phyloP scores from a whole-genome alignment of 2,113 vertebrate genomes.

The Donacobius atricapilla region DNA sequence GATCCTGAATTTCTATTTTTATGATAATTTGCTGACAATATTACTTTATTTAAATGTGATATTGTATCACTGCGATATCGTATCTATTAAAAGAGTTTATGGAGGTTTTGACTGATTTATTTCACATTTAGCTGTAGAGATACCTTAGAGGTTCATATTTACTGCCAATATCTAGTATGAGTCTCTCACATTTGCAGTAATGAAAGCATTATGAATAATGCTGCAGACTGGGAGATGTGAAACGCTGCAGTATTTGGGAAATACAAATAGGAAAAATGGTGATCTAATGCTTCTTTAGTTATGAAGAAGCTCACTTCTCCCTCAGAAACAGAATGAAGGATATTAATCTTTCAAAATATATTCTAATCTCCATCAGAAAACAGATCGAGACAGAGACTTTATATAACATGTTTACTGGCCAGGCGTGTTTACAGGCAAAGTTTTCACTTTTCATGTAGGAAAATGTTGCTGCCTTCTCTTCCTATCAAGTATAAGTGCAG shows the following conservation, averaged over 20 bases:
- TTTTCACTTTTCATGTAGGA: neutral
- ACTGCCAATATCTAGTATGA: neutral
- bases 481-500: neutral
- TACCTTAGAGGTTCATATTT: constrained; percentile 19
- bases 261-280: neutral
- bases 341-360: neutral
- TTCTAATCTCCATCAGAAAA: neutral
- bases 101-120: constrained; percentile 23
- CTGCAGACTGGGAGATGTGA: neutral
- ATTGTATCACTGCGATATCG: neutral
- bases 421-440: neutral
- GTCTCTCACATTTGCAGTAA: neutral
- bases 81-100: neutral
- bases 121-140: neutral
- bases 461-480: neutral
- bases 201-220: constrained; percentile 1
- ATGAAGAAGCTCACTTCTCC: neutral
- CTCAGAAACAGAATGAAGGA: neutral
- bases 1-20: constrained; percentile 26
- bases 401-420: neutral
- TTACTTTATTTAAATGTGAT: neutral
- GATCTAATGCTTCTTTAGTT: neutral
- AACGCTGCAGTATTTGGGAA: neutral
- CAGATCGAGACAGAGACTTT: neutral
- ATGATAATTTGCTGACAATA: constrained; percentile 33